These are phyloP conservation scores for Coelinius sp. DNA, from an alignment of 2,888 invertebrate genomes.

Conservation along the genomic window DNA sequence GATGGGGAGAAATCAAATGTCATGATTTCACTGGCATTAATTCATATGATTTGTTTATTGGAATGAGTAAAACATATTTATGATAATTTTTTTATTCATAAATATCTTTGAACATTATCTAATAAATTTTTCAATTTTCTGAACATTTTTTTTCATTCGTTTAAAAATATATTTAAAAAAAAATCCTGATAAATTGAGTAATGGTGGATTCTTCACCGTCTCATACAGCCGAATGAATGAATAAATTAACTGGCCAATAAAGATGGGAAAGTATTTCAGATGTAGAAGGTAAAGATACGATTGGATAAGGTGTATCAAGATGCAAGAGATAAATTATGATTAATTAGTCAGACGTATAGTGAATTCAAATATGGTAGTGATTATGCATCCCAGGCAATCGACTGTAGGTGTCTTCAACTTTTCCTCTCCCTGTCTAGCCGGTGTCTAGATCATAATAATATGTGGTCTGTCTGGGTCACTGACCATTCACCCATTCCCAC, in stretches of 20 bases:
- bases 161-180: neutral
- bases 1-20: constrained; percentile 30
- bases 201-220: neutral
- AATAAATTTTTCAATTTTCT: neutral
- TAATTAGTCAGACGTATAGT: constrained; percentile 48
- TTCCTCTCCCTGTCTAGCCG: constrained; percentile 60
- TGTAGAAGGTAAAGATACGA: neutral
- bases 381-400: constrained; percentile 47
- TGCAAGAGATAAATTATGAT: constrained; percentile 7
- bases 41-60: neutral
- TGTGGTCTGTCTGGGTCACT: constrained; percentile 61
- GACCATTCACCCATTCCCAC: constrained; percentile 53
- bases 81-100: too few species aligned
- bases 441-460: constrained; percentile 65
- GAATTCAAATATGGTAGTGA: constrained; percentile 17
- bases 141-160: too few species aligned
- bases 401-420: constrained; percentile 53
- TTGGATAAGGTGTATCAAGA: neutral
- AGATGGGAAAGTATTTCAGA: constrained; percentile 1
- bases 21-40: constrained; percentile 2
- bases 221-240: neutral
- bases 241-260: constrained; percentile 16
- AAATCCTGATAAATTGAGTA: constrained; percentile 16
- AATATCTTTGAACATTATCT: too few species aligned
- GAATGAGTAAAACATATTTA: too few species aligned